A percentile compares a stretch with the other conserved stretches of the same genome.
phyloP scores from a whole-genome alignment of 2,797 vertebrate species.

The Neosilurus hyrtlii region DNA sequence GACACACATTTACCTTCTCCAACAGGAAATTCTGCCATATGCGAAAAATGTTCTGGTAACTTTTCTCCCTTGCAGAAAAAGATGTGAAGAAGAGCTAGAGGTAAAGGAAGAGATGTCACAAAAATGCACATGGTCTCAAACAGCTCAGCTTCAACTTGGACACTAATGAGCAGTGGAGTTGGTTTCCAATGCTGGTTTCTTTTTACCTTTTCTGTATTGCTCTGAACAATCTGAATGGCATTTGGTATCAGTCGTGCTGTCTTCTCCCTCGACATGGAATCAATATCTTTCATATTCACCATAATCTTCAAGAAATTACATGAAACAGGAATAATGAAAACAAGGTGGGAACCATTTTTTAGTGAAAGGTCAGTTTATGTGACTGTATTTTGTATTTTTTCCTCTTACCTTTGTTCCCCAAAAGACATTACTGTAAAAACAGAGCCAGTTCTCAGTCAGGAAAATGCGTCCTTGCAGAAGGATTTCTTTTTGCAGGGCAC shows the following conservation, averaged over 20 bases:
- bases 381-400: not conserved
- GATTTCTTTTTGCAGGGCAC: conserved; percentile 92
- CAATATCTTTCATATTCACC: conserved; percentile 82
- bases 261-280: conserved; percentile 86
- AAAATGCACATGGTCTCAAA: not conserved
- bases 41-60: conserved; percentile 83
- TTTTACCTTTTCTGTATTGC: conserved; percentile 82
- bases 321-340: not conserved
- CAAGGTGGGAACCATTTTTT: too few species aligned
- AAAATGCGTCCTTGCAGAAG: conserved; percentile 90
- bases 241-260: conserved; percentile 91
- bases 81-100: conserved; percentile 89
- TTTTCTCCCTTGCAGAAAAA: conserved; percentile 89
- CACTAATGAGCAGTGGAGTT: not conserved
- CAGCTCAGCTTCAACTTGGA: not conserved
- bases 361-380: not conserved
- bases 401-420: conserved; percentile 84
- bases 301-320: conserved; percentile 72
- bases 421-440: conserved; percentile 96
- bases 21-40: conserved; percentile 91
- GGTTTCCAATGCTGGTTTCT: not conserved
- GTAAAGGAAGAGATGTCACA: not conserved
- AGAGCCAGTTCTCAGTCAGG: conserved; percentile 88
- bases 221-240: conserved; percentile 85
- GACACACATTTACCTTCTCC: conserved; percentile 77